Base-by-base conservation (phyloP, 2,797 vertebrate species). In the Phoxinus dragarum region DNA sequence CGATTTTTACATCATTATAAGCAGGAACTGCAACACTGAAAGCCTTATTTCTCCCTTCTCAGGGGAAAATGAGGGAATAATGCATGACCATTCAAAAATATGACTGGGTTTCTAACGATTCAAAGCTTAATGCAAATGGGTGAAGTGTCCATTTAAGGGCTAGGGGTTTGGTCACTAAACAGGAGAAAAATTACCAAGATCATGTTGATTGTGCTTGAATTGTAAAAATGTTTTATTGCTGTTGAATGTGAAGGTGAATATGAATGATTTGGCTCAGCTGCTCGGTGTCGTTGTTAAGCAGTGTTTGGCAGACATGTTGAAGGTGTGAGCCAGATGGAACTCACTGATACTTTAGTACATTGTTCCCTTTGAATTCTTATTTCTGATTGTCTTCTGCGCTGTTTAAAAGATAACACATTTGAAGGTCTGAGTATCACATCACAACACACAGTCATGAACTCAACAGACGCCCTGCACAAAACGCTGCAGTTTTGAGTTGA, bases 231-330 rank as follows among this genome's bases (percentile, higher is more conserved):
- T 77, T 40, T 31, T 40, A 66, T 80, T 69, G 68, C 40, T 11
- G 11, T 14, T 82, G 71, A 31, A 38, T 38, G 42, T 38, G 6
- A 38, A 38, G 1, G 16, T 16, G 44, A 49, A 68, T 78, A 59
- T 71, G 66, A 47, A 36, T 64, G 34, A 59, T 38, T 67, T 64
- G 84, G 21, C 73, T 82, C 54, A 12, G 40, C 14, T 81, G 27
- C 64, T 38, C 12, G 23, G 23, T 61, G 14, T 56, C 61, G 75
- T 87, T 86, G 59, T 47, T 87, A 14, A 49, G 34, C 52, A 19
- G 27, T 76, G 34, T 74, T 85, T 79, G 73, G 38, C 56, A 67
- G 84, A 69, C 27, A 21, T 79, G 27, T 44, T 80, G 42, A 82
- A 84, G 68, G 17, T 79, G 74, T n/a, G 47, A 64, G 67, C 74